Percentiles rank a stretch among this genome's conserved stretches.
Evolutionary conservation across 2,113 vertebrate species (phyloP).

Genomic region (Pelmatolapia mariae): DNA sequence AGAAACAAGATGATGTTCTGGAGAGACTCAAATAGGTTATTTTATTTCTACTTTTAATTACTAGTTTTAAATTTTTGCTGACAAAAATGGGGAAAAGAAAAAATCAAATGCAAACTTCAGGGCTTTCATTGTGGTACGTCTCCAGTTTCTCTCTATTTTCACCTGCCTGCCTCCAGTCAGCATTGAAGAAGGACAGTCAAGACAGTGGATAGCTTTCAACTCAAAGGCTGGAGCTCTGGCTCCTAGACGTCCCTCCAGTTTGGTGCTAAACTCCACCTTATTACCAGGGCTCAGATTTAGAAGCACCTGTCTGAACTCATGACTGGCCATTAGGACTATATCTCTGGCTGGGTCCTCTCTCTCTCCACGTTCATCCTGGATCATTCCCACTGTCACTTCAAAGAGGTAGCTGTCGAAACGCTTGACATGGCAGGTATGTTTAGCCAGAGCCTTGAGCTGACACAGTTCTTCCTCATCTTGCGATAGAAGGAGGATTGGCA

Average conservation of each 20-base stretch:
- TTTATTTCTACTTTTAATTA: not conserved
- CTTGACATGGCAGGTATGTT: constrained; percentile 89
- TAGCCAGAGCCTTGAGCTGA: constrained; percentile 82
- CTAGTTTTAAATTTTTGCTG: constrained; percentile 67
- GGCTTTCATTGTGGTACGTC: constrained; percentile 77
- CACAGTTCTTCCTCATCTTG: constrained; percentile 87
- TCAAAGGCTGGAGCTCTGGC: constrained; percentile 88
- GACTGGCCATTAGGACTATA: constrained; percentile 86
- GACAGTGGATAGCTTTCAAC: constrained; percentile 90
- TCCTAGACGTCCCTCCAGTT: constrained; percentile 89
- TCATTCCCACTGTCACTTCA: constrained; percentile 86
- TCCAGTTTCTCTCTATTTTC: constrained; percentile 93
- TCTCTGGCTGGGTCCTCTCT: constrained; percentile 81
- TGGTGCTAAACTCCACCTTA: constrained; percentile 90
- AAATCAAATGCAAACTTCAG: constrained; percentile 95
- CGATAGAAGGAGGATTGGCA: constrained; percentile 28
- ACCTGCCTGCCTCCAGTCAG: constrained; percentile 78
- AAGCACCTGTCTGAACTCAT: constrained; percentile 87
- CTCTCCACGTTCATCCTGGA: constrained; percentile 45
- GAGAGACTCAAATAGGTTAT: not conserved
- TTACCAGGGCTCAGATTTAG: constrained; percentile 83
- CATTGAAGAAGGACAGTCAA: constrained; percentile 82
- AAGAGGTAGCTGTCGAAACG: constrained; percentile 90
- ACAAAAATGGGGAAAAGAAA: constrained; percentile 93
- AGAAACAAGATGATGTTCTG: not conserved